Evolutionary conservation across 2,888 invertebrate species (phyloP), one percentile per base, ranked within the genome.

Genomic region (Melikaiella ostensackeni): DNA sequence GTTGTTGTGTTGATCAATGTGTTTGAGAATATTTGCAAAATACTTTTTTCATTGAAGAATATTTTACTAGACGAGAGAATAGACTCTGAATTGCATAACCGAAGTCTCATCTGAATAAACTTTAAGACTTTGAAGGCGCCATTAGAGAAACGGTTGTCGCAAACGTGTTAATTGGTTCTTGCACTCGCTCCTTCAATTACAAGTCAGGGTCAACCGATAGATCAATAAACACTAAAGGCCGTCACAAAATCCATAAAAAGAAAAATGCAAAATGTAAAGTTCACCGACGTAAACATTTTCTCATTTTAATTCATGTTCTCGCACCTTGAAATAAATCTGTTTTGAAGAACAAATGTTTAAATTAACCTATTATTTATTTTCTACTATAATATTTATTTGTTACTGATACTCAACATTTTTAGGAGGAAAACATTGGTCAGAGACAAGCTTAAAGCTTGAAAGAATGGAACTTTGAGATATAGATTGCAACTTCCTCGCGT

Each of bases 141-240:
- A 70, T 70, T 70, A 55, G 46, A 70, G 70, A 50, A 70, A 70
- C 70, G 19, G 50, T 46, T 46, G 70, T 55, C 50, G 50, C n/a
- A 50, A 70, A 70, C 30, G 70, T 70, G 46, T 50, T 70, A 70
- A 70, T 70, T 70, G 70, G 46, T 50, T 70, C 70, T 70, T 70
- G 70, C 50, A 50, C 50, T 70, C 50, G 50, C 70, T 70, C 70
- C 70, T 70, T 70, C 50, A 70, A 70, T 70, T 50, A 55, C 50
- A 50, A 70, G 50, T 70, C 70, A 70, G 70, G 70, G 70, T 70
- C 70, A 33, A 70, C 30, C 21, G 27, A 66, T 27, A 66, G 46
- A 66, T 66, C 46, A 66, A 46, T 66, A 66, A 66, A 66, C 70
- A 70, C 30, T 55, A 70, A 70, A 70, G 70, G 50, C 70, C 46